Evolutionary conservation across 2,888 invertebrate species (phyloP).

Genomic region (Apotomis turbidana): DNA sequence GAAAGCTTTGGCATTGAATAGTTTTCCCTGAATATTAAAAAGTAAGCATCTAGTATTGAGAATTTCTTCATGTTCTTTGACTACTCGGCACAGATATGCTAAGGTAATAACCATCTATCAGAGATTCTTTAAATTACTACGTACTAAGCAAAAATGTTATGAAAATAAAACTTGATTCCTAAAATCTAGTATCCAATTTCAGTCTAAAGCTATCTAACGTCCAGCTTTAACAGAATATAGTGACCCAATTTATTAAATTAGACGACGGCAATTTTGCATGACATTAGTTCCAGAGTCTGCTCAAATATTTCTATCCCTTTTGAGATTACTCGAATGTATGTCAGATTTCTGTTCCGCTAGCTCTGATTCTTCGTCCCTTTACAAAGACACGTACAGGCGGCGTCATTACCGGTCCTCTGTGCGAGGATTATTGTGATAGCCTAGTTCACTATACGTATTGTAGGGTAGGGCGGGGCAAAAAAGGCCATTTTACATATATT

Average conservation of each 20-base stretch:
- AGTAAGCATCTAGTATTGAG: background rate
- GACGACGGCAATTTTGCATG: slow-evolving; percentile 9
- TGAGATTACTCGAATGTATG: slow-evolving; percentile 24
- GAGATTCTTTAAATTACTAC: background rate
- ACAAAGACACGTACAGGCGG: slow-evolving; percentile 64
- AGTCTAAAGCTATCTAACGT: background rate
- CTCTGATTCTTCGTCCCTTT: slow-evolving; percentile 51
- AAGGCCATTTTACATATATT: no score
- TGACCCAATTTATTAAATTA: background rate
- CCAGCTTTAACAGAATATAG: background rate
- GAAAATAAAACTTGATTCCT: background rate
- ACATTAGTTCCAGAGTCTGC: slow-evolving; percentile 11
- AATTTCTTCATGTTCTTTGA: background rate
- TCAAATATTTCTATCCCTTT: slow-evolving; percentile 15
- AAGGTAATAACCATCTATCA: no score
- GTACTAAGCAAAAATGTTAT: background rate
- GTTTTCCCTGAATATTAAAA: slow-evolving; percentile 1
- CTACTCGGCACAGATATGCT: background rate
- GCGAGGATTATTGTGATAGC: slow-evolving; percentile 61
- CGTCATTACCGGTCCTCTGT: slow-evolving; percentile 65
- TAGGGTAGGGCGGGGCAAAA: no score
- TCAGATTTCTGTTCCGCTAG: slow-evolving; percentile 41
- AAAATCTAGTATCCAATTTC: background rate
- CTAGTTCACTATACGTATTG: slow-evolving; percentile 11
- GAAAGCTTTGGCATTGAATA: slow-evolving; percentile 11